phyloP scores from a whole-genome alignment of 1,140 invertebrate genomes.

The Psix sp. region DNA sequence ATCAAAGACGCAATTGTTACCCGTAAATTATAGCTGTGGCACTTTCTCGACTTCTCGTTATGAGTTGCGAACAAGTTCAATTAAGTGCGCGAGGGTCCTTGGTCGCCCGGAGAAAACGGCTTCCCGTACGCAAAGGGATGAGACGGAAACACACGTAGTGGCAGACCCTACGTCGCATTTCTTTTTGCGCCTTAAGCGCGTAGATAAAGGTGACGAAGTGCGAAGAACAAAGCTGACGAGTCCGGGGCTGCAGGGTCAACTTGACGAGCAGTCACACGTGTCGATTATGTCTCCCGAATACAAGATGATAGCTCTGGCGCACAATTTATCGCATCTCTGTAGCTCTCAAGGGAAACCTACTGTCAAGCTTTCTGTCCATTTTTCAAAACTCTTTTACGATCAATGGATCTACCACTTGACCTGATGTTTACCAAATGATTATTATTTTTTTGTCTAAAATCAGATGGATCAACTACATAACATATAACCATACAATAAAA shows the following conservation, averaged over 20 bases:
- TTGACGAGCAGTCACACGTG: conserved; percentile 71
- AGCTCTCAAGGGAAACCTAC: conserved; percentile 10
- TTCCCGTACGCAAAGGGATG: conserved; percentile 65
- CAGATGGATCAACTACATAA: not conserved
- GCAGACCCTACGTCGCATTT: conserved; percentile 50
- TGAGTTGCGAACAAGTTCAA: conserved; percentile 78
- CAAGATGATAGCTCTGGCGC: conserved; percentile 65
- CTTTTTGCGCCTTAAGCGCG: conserved; percentile 17
- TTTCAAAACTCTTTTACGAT: conserved; percentile 14
- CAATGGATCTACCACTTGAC: no score
- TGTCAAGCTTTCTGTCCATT: conserved; percentile 1
- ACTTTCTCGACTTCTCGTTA: conserved; percentile 77
- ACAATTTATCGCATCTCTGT: conserved; percentile 65
- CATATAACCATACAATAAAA: no score
- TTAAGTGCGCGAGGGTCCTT: conserved; percentile 70
- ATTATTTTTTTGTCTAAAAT: not conserved
- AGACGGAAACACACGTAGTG: conserved; percentile 9
- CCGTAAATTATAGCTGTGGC: conserved; percentile 76
- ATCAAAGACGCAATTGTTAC: conserved; percentile 77
- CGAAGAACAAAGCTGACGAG: conserved; percentile 33
- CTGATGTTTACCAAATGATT: no score
- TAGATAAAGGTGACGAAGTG: conserved; percentile 38
- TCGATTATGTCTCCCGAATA: conserved; percentile 70
- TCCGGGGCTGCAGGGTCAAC: conserved; percentile 54
- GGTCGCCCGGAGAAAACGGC: conserved; percentile 67